These are phyloP conservation scores for Oncorhynchus keta DNA, from an alignment of 2,113 vertebrate genomes.

Conservation along the genomic window DNA sequence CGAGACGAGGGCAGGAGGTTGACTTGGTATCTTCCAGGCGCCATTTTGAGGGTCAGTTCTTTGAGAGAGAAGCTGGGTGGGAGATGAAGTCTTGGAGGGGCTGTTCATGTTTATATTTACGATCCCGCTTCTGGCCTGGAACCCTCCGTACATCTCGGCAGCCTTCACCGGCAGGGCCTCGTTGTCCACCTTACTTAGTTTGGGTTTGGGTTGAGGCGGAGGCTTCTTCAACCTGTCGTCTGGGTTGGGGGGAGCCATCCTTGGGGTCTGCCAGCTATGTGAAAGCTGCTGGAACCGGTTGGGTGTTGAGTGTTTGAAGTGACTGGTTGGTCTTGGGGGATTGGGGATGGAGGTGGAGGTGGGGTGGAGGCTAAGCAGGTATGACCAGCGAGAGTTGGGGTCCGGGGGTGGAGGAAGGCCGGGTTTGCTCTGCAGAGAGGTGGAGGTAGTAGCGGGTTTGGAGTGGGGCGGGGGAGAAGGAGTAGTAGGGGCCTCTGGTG, in stretches of 20 bases:
- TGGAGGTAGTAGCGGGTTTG: background rate
- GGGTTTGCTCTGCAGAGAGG: background rate
- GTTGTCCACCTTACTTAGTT: slow-evolving; percentile 38
- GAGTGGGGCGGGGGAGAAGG: background rate
- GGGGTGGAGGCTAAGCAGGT: slow-evolving; percentile 68
- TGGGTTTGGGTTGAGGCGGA: slow-evolving; percentile 19
- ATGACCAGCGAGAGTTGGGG: slow-evolving; percentile 44
- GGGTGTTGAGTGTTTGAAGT: slow-evolving; percentile 36
- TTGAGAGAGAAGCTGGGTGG: background rate
- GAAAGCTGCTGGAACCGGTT: slow-evolving; percentile 32
- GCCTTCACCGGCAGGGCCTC: slow-evolving; percentile 74
- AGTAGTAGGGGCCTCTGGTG: background rate
- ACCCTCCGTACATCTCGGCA: slow-evolving; percentile 83
- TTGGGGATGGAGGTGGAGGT: slow-evolving; percentile 25
- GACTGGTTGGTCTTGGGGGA: background rate
- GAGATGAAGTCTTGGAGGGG: too few relatives aligned
- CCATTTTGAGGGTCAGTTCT: background rate
- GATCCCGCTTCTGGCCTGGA: slow-evolving; percentile 46
- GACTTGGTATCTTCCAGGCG: background rate
- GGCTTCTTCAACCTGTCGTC: background rate
- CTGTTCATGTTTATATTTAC: background rate
- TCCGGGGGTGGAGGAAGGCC: background rate
- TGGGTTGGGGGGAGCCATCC: background rate
- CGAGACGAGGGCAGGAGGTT: background rate
- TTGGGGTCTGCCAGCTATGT: background rate